Base-by-base conservation (phyloP, 1,140 invertebrate genomes). In the Chymomyza costata region DNA sequence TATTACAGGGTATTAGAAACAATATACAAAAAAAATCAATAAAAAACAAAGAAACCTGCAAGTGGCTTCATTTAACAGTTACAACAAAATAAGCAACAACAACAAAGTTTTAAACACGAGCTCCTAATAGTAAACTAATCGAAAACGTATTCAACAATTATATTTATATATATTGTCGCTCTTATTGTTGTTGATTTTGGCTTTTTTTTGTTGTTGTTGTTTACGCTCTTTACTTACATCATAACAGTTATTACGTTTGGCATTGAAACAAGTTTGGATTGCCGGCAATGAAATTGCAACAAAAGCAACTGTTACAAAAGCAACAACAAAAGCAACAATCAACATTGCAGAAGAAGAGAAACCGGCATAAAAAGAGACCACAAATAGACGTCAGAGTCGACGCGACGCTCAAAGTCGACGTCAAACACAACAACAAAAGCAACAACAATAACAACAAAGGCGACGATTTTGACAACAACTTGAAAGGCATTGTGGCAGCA, bases 161-260 rank as follows among this genome's bases (percentile, higher is more conserved):
- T 50, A 48, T 18, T 50, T 14, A n/a, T 44, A 21, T 32, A 17
- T 38, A 21, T 37, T 62, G 21, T 28, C 25, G 19, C 30, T 43
- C 6, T 46, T 47, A 17, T 35, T 37, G 32, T 16, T 21, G 40
- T 15, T 11, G 21, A 31, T 32, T 28, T 40, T 51, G 25, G 31
- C 30, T 45, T 44, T 39, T 55, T 18, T 31, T 7, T 44, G 37
- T 15, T 61, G 52, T 31, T 53, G 40, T 39, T 38, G 32, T 52
- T n/a, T n/a, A n/a, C n/a, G n/a, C n/a, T n/a, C n/a, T n/a, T n/a
- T 41, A 81, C 73, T 80, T 80, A 80, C 74, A 80, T 80, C 74
- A 80, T 81, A 78, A 73, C 73, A 54, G 78, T 78, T 78, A 82
- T 82, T 82, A 80, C 80, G 73, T 82, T 82, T 82, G 78, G 67